These are phyloP conservation scores for Pelodytes ibericus DNA, from an alignment of 2,797 vertebrate species.

Conservation along the genomic window DNA sequence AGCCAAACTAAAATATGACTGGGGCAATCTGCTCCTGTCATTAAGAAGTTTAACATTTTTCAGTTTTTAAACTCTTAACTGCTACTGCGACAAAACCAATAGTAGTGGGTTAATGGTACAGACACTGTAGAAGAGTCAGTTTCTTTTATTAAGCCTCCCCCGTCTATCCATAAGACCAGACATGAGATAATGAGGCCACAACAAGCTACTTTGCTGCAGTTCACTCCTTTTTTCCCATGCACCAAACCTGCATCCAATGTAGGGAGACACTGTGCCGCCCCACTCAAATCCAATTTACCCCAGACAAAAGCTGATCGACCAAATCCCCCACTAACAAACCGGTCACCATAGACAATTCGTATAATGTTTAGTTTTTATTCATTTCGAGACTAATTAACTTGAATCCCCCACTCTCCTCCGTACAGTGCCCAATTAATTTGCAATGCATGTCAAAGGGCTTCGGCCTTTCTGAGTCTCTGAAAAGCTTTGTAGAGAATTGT, in stretches of 20 bases:
- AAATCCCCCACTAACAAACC: conserved; percentile 88
- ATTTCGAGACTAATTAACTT: conserved; percentile 95
- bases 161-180: conserved; percentile 78
- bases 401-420: conserved; percentile 84
- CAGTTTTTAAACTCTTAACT: conserved; percentile 18
- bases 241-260: conserved; percentile 84
- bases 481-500: conserved; percentile 85
- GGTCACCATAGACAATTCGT: conserved; percentile 80
- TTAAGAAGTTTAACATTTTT: conserved; percentile 3
- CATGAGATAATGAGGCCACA: conserved; percentile 87
- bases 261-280: conserved; percentile 86
- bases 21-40: too few relatives aligned
- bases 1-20: too few relatives aligned
- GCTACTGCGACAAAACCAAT: background rate
- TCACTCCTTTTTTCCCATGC: conserved; percentile 84
- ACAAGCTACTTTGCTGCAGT: conserved; percentile 64
- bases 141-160: conserved; percentile 75
- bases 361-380: conserved; percentile 86
- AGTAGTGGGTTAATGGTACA: conserved; percentile 15
- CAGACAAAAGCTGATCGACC: conserved; percentile 91
- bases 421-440: conserved; percentile 90
- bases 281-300: conserved; percentile 91
- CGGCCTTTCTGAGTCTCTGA: conserved; percentile 77
- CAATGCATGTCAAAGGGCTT: conserved; percentile 86
- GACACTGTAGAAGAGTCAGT: conserved; percentile 49